Percentiles rank a stretch among this genome's conserved stretches.
phyloP scores from a whole-genome alignment of 2,888 invertebrate genomes.

The Oxycera nigricornis region DNA sequence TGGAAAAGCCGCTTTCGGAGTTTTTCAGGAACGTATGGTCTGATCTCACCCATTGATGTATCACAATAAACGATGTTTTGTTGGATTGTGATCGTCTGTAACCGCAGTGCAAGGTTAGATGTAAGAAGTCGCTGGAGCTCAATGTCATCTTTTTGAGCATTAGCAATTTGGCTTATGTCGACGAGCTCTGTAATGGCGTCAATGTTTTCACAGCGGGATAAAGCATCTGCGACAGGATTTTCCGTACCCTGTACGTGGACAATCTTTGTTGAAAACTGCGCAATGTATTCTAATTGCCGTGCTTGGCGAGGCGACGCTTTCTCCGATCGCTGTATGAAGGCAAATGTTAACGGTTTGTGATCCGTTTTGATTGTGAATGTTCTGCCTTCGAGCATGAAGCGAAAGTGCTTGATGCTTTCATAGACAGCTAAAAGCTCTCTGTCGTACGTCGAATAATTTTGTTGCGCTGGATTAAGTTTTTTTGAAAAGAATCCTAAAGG shows the following conservation, averaged over 20 bases:
- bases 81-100: too few species aligned
- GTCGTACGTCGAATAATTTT: slow-evolving; percentile 55
- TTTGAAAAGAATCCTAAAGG: slow-evolving; percentile 50
- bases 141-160: too few species aligned
- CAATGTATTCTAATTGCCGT: slow-evolving; percentile 49
- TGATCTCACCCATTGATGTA: too few species aligned
- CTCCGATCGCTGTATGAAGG: slow-evolving; percentile 50
- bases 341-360: slow-evolving; percentile 47
- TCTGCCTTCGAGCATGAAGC: slow-evolving; percentile 44
- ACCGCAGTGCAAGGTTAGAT: too few species aligned
- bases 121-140: too few species aligned
- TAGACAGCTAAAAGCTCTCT: slow-evolving; percentile 57
- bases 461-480: slow-evolving; percentile 52
- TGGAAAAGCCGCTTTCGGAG: too few species aligned
- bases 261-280: slow-evolving; percentile 41
- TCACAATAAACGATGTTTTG: too few species aligned
- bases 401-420: slow-evolving; percentile 27
- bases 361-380: slow-evolving; percentile 38
- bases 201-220: too few species aligned
- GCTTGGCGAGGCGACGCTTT: slow-evolving; percentile 55
- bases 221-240: slow-evolving; percentile 33
- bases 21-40: too few species aligned
- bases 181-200: too few species aligned
- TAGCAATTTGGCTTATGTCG: too few species aligned
- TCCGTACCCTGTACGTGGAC: slow-evolving; percentile 26